A percentile compares a stretch with the other conserved stretches of the same genome.
These are phyloP conservation scores for Diarsia rubi DNA, from an alignment of 2,888 invertebrate genomes.

Conservation along the genomic window DNA sequence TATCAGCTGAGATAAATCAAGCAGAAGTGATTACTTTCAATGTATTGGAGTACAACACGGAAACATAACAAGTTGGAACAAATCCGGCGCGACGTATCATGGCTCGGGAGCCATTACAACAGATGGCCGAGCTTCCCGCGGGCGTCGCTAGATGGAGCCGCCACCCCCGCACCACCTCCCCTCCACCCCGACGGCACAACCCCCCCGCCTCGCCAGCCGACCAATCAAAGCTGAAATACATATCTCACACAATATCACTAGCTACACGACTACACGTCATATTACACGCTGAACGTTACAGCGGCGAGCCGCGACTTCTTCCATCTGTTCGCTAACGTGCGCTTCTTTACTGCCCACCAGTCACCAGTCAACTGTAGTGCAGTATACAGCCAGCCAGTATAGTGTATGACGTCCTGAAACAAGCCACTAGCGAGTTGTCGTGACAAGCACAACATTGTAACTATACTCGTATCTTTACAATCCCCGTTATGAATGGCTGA, in stretches of 20 bases:
- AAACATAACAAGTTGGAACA: constrained; percentile 55
- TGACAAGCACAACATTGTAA: constrained; percentile 4
- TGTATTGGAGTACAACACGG: constrained; percentile 2
- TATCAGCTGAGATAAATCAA: background rate
- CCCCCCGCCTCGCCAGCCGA: constrained; percentile 44
- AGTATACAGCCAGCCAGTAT: background rate
- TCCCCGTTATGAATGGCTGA: constrained; percentile 32
- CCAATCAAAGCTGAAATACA: constrained; percentile 69
- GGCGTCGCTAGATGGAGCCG: constrained; percentile 62
- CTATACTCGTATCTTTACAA: constrained; percentile 11
- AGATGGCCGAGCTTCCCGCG: constrained; percentile 48
- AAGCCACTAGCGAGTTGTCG: background rate
- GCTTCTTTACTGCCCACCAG: constrained; percentile 19
- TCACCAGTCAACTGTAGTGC: too few relatives aligned
- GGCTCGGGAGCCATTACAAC: constrained; percentile 56
- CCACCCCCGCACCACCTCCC: constrained; percentile 35
- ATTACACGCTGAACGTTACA: constrained; percentile 25
- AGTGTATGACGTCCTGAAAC: constrained; percentile 14
- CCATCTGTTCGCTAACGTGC: constrained; percentile 12
- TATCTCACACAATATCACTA: constrained; percentile 67
- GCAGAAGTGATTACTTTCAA: constrained; percentile 24
- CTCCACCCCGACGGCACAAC: constrained; percentile 36
- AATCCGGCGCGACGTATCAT: constrained; percentile 57
- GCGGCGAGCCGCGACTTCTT: constrained; percentile 30
- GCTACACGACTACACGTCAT: constrained; percentile 43